These are phyloP conservation scores for Catamblyrhynchus diadema DNA, from an alignment of 2,797 vertebrate genomes.

Conservation along the genomic window DNA sequence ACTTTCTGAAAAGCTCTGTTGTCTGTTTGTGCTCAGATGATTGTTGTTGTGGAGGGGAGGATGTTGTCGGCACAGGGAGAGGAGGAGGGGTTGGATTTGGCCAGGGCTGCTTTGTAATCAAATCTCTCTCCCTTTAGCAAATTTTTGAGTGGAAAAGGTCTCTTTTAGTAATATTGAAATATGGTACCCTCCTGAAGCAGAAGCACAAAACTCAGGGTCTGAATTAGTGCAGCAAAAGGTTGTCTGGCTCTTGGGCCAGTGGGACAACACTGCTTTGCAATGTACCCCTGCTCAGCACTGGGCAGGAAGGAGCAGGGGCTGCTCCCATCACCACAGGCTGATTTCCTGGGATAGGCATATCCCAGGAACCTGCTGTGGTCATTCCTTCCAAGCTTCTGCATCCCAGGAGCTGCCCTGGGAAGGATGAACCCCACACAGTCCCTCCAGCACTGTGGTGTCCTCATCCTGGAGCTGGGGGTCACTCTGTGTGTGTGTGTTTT, in stretches of 20 bases:
- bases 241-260: not conserved
- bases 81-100: constrained; percentile 46
- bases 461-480: not conserved
- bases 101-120: constrained; percentile 28
- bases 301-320: not conserved
- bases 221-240: not conserved
- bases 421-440: fast-evolving
- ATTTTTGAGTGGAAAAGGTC: constrained; percentile 28
- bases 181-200: not conserved
- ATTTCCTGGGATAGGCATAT: not conserved
- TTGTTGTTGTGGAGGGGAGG: constrained; percentile 70
- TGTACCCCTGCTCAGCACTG: not conserved
- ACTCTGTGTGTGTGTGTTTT: not conserved
- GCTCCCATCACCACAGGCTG: not conserved
- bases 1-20: constrained; percentile 75
- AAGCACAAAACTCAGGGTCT: not conserved
- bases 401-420: not conserved
- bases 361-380: not conserved
- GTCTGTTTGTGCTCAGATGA: constrained; percentile 75
- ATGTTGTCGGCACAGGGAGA: constrained; percentile 53
- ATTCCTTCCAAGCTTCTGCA: not conserved
- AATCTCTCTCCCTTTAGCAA: constrained; percentile 28
- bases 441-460: fast-evolving
- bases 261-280: not conserved
- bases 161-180: constrained; percentile 24